Conservation (phyloP, 1,140 invertebrate species). For the Phenacoccus solenopsis region DNA sequence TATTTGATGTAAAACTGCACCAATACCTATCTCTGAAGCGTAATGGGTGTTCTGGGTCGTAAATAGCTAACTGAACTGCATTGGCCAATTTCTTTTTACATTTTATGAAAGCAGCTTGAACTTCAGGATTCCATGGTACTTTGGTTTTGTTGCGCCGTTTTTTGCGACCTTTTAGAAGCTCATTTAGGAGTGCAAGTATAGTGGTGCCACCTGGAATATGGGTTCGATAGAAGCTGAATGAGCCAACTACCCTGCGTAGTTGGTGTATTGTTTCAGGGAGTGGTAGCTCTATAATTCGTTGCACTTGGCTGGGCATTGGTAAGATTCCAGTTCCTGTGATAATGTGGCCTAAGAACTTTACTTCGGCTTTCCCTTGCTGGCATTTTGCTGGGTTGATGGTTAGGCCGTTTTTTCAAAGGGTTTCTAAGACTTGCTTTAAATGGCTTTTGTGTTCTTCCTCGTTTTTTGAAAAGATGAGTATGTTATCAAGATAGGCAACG, state of each 20-base stretch:
- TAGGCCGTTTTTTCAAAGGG: slow-evolving; percentile 23
- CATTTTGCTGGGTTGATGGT: slow-evolving; percentile 26
- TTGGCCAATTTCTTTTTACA: slow-evolving; percentile 9
- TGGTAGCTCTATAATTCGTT: slow-evolving; percentile 28
- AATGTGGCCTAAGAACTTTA: slow-evolving; percentile 31
- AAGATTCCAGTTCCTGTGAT: slow-evolving; percentile 29
- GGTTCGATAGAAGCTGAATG: slow-evolving; percentile 31
- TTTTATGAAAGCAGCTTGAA: slow-evolving; percentile 24
- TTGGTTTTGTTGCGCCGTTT: slow-evolving; percentile 29
- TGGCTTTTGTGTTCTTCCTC: slow-evolving; percentile 21
- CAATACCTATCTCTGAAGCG: neutral
- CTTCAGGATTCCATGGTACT: slow-evolving; percentile 30
- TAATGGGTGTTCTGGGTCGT: neutral
- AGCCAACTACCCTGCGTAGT: no score
- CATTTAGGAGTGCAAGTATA: no score
- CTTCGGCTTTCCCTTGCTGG: slow-evolving; percentile 29
- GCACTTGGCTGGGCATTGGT: slow-evolving; percentile 29
- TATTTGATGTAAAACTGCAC: no score
- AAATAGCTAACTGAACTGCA: neutral
- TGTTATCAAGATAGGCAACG: slow-evolving; percentile 21
- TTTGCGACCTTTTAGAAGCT: slow-evolving; percentile 31
- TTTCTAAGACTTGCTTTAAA: slow-evolving; percentile 26
- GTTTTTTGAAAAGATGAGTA: slow-evolving; percentile 19
- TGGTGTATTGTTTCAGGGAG: slow-evolving; percentile 28
- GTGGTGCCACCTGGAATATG: slow-evolving; percentile 32